Evolutionary conservation across 2,888 invertebrate species (phyloP), one percentile per base, ranked within the genome.

Genomic region (Drosophila histrio): DNA sequence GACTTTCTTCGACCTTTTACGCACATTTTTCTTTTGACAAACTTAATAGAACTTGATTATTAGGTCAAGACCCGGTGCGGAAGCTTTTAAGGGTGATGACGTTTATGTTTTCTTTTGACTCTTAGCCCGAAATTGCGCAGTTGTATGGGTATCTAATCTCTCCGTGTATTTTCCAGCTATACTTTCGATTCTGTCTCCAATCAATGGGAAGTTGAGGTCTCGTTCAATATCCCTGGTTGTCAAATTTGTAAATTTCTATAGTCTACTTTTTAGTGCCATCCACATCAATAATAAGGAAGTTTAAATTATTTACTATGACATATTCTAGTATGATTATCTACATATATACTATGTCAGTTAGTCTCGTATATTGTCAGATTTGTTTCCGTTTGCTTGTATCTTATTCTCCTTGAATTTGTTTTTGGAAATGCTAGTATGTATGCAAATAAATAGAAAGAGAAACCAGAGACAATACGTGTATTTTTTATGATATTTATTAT

Each of bases 221-320:
- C n/a, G n/a, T n/a, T n/a, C n/a, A n/a, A n/a, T n/a, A n/a, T n/a
- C n/a, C n/a, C n/a, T n/a, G n/a, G n/a, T n/a, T 19, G 1, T 19
- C 19, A n/a, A n/a, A n/a, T n/a, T n/a, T 11, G 13, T 6, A 17
- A 36, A 34, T 34, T 47, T 36, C 1, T n/a, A 21, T 57, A 72
- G 71, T 52, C 56, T 69, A 74, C 74, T 74, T 72, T 47, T 49
- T 8, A 11, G 26, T 6, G 24, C 7, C 1, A 4, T 1, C 9
- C 4, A 22, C 9, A 32, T 2, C 0, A 4, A 8, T 11, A 1
- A 32, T 3, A 47, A 32, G 46, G 7, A 46, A 46, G 8, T n/a
- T 24, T 43, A 13, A 8, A 2, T 26, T 17, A 9, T 22, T 24
- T 9, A 43, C 5, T 43, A 1, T 13, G 15, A 6, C n/a, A n/a